phyloP scores from a whole-genome alignment of 2,113 vertebrate species.

The Thunnus maccoyii region DNA sequence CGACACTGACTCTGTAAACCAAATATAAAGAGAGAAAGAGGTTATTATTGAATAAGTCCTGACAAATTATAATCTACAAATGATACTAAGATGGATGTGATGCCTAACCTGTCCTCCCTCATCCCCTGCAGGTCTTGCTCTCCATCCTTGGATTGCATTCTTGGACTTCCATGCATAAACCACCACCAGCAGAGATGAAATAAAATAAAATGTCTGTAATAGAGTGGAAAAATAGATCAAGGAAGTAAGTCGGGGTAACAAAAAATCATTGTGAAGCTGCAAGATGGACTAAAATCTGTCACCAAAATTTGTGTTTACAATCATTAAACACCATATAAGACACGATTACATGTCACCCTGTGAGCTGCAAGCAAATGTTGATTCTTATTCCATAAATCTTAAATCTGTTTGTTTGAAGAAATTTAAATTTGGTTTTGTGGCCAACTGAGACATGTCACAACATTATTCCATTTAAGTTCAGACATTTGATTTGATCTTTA shows the following conservation, averaged over 20 bases:
- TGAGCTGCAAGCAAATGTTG: neutral
- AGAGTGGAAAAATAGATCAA: conserved; percentile 3
- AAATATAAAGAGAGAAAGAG: neutral
- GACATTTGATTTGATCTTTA: conserved; percentile 9
- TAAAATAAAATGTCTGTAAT: conserved; percentile 82
- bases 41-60: neutral
- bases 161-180: conserved; percentile 84
- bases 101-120: conserved; percentile 67
- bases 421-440: neutral
- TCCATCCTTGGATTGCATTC: conserved; percentile 74
- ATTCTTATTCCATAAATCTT: too few species aligned
- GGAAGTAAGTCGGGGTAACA: neutral
- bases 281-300: too few species aligned
- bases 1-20: conserved; percentile 49
- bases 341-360: neutral
- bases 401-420: neutral
- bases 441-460: neutral
- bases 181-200: conserved; percentile 84
- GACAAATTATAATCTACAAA: neutral
- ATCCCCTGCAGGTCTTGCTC: conserved; percentile 55
- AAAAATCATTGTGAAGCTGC: neutral
- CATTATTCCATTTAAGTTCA: neutral
- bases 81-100: too few species aligned
- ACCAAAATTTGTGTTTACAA: neutral
- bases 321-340: neutral